These are phyloP conservation scores for Eulacestoma nigropectus DNA, from an alignment of 2,113 vertebrate species.

Conservation along the genomic window DNA sequence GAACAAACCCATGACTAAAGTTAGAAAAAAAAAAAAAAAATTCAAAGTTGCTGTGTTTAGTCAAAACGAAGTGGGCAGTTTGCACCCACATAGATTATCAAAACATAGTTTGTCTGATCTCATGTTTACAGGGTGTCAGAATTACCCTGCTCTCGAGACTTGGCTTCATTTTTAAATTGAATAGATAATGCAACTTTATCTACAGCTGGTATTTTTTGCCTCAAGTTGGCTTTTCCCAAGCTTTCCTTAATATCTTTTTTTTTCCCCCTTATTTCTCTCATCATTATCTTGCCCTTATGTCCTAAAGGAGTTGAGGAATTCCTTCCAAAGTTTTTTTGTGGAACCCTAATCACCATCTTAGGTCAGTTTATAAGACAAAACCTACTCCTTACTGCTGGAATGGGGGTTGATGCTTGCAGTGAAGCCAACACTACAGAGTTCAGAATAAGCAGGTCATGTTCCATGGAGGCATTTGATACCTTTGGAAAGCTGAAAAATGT, in stretches of 20 bases:
- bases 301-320: not conserved
- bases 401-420: not conserved
- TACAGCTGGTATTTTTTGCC: not conserved
- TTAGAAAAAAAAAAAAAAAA: not conserved
- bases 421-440: not conserved
- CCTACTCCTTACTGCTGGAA: not conserved
- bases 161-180: not conserved
- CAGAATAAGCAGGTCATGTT: not conserved
- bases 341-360: not conserved
- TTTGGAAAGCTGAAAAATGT: not conserved
- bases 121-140: not conserved
- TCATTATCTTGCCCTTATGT: not conserved
- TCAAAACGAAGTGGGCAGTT: not conserved
- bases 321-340: not conserved
- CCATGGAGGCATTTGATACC: not conserved
- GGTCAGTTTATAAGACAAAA: not conserved
- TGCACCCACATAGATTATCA: not conserved
- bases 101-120: not conserved
- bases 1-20: rapidly evolving
- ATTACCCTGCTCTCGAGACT: not conserved
- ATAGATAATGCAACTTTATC: not conserved
- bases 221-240: not conserved
- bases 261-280: not conserved
- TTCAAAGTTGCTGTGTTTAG: not conserved
- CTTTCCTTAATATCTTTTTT: not conserved